These are phyloP conservation scores for Phytoseiulus persimilis DNA, from an alignment of 2,888 invertebrate genomes.

Conservation along the genomic window DNA sequence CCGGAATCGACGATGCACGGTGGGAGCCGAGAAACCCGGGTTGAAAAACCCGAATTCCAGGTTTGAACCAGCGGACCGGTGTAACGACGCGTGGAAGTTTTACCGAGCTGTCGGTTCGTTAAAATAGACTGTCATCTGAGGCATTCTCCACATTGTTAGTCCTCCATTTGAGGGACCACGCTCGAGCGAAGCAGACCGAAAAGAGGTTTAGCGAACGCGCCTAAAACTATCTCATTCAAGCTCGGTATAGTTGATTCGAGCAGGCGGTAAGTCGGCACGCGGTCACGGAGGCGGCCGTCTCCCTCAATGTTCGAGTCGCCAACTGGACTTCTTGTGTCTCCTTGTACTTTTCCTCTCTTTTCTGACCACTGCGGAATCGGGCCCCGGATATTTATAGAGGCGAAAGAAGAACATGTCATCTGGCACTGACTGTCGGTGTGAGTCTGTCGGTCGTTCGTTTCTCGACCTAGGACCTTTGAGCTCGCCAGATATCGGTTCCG, in stretches of 20 bases:
- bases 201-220: neutral
- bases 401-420: neutral
- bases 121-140: neutral
- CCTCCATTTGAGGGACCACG: neutral
- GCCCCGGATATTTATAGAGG: neutral
- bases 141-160: neutral
- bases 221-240: neutral
- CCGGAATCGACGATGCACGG: neutral
- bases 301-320: neutral
- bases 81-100: neutral
- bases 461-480: neutral
- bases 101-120: neutral
- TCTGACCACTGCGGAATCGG: neutral
- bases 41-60: neutral
- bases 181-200: neutral
- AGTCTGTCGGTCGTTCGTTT: neutral
- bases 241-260: neutral
- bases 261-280: neutral
- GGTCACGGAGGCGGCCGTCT: neutral
- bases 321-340: neutral
- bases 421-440: neutral
- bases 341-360: neutral
- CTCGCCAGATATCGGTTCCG: neutral
- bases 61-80: neutral
- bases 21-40: neutral